Base-by-base conservation (phyloP, 2,797 vertebrate species). In the Characodon lateralis region DNA sequence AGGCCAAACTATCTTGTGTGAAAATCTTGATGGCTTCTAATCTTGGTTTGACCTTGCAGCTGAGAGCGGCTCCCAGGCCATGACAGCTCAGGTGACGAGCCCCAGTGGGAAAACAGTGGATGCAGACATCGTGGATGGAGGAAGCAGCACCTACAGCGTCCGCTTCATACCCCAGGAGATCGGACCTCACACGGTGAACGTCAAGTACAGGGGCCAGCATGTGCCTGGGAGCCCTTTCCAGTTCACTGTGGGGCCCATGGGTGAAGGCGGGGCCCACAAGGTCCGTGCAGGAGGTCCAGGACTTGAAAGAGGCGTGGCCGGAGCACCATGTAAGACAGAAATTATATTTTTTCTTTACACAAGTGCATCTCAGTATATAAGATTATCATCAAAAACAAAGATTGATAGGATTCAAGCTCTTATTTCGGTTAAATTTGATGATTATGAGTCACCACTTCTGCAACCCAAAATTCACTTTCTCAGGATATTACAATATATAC, bases 151-250 rank as follows among this genome's bases (percentile, higher is more conserved):
- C 0, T 99, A 99, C 96, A 98, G 97, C 0, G 97, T 99, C 70
- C 97, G 98, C 86, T 99, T 99, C 28, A 96, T 99, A 90, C 98
- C 98, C n/a, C 95, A 96, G 89, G 98, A 99, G 92, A 99, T 97
- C 75, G 98, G 98, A 6, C 92, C 97, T n/a, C 98, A 99, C 91
- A 99, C 96, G 0, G 98, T 99, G 75, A 96, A 97, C 0, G 98
- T 99, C 85, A 99, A 99, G 90, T 98, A 98, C 90, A 96, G 97
- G 0, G 98, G 97, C 1, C 97, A 99, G 76, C 98, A 99, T 0
- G 98, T 99, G n/a, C 98, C 98, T 0, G 98, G 98, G 6, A 99
- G 97, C 91, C 98, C 98, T 89, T 99, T 99, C 93, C 98, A 99
- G 95, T 99, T 99, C 82, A 99, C 98, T 0, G 98, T 99, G 79